A percentile compares a stretch with the other conserved stretches of the same genome.
These are phyloP conservation scores for Bicyclus anynana DNA, from an alignment of 1,140 invertebrate species.

Conservation along the genomic window DNA sequence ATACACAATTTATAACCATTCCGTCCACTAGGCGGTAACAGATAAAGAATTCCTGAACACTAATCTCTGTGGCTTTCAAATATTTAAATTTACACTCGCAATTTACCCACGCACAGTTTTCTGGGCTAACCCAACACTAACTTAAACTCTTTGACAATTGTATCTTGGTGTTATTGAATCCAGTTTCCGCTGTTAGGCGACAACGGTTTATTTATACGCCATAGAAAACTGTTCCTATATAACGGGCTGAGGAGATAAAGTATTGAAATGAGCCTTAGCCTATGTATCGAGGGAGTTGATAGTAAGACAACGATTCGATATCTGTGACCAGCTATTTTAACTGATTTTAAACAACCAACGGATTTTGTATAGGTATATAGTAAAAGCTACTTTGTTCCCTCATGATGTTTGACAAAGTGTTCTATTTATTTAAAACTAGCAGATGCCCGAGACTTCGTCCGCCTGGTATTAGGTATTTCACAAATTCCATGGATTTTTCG, in stretches of 20 bases:
- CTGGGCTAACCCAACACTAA: constrained; percentile 35
- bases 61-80: constrained; percentile 21
- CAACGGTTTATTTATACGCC: constrained; percentile 39
- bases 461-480: too few relatives aligned
- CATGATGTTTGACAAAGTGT: too few relatives aligned
- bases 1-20: not conserved
- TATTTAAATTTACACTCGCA: constrained; percentile 14
- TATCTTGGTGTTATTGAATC: constrained; percentile 41
- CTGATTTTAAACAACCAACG: too few relatives aligned
- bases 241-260: constrained; percentile 26
- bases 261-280: constrained; percentile 29
- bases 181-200: constrained; percentile 40
- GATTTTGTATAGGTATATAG: too few relatives aligned
- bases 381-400: too few relatives aligned
- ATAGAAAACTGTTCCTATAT: constrained; percentile 29
- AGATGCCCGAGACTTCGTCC: too few relatives aligned
- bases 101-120: constrained; percentile 29
- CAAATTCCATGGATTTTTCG: too few relatives aligned
- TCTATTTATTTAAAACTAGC: too few relatives aligned
- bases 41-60: not conserved
- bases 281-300: not conserved
- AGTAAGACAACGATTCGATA: too few relatives aligned
- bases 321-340: too few relatives aligned
- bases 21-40: not conserved
- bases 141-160: constrained; percentile 44